Evolutionary conservation across 2,888 invertebrate genomes (phyloP), one percentile per base, ranked within the genome.

Genomic region (Parnassius glacialis): DNA sequence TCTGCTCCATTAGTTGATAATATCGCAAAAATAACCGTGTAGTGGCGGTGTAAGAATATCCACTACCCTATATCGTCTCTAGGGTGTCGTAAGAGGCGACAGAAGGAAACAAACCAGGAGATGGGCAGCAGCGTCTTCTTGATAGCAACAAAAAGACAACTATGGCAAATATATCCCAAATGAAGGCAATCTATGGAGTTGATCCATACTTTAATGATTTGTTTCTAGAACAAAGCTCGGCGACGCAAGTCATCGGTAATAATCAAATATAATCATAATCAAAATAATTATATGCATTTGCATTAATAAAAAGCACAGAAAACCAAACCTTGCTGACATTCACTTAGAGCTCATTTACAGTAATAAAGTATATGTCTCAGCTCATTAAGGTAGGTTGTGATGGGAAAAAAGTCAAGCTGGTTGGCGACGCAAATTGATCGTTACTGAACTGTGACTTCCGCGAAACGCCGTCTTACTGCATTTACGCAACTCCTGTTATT

Each of bases 351-450:
- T n/a, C 9, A 48, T 52, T 9, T 52, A 34, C 11, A n/a, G n/a
- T 2, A 41, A n/a, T n/a, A 7, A n/a, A n/a, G 11, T 13, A 25
- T 52, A 34, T 44, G 34, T 57, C 9, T 57, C 81, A 77, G 70
- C 87, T 89, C 81, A 86, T 86, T 89, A 90, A 80, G 87, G 76
- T 69, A 75, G 73, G 73, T 73, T 72, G 73, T 25, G 67, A 68
- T 67, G 68, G 65, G 68, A 70, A 73, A 78, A 73, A 74, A 73
- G 68, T 52, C 51, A 52, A 50, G 43, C 50, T 57, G 68, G 70
- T 70, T 71, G 69, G 78, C 71, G 75, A 77, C 78, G 80, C 79
- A 83, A 85, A 85, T 84, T 83, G 83, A 78, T 80, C 82, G 79
- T 84, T 83, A 81, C 78, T 68, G 68, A 60, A 3, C 44, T 34